Conservation (phyloP, 2,797 vertebrate species). For the Dipus sagitta region DNA sequence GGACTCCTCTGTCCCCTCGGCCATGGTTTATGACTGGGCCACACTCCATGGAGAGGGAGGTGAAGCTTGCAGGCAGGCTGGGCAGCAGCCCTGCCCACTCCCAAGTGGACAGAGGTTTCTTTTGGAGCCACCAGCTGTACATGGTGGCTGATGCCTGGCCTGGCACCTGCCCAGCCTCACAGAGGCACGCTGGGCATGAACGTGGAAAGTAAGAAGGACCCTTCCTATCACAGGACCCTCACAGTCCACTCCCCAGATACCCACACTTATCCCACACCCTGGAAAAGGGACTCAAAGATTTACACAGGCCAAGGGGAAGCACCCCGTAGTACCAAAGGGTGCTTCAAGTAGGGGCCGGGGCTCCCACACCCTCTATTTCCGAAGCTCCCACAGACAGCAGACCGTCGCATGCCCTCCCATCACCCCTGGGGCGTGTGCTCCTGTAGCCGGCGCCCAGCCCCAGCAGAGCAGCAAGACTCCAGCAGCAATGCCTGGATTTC, state of each 20-base stretch:
- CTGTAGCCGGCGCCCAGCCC: neutral
- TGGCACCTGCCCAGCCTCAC: neutral
- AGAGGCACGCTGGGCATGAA: neutral
- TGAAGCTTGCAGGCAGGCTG: neutral
- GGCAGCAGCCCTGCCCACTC: neutral
- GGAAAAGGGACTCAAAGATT: neutral
- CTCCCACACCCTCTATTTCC: neutral
- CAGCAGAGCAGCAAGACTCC: neutral
- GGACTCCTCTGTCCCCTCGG: fast-evolving
- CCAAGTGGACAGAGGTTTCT: neutral
- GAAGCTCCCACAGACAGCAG: neutral
- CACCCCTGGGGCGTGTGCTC: fast-evolving
- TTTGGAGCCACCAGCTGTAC: neutral
- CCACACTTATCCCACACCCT: fast-evolving
- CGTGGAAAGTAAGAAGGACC: neutral
- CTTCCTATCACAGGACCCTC: fast-evolving
- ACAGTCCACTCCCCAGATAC: too few relatives aligned
- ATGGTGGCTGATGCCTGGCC: neutral
- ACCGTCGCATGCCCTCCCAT: too few relatives aligned
- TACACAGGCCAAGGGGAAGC: neutral
- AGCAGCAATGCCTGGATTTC: neutral
- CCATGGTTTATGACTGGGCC: fast-evolving
- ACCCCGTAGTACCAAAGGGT: neutral
- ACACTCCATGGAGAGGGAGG: too few relatives aligned
- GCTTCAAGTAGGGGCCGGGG: neutral